Percentiles rank a stretch among this genome's conserved stretches.
phyloP scores from a whole-genome alignment of 1,140 invertebrate species.

The Anastrepha ludens region DNA sequence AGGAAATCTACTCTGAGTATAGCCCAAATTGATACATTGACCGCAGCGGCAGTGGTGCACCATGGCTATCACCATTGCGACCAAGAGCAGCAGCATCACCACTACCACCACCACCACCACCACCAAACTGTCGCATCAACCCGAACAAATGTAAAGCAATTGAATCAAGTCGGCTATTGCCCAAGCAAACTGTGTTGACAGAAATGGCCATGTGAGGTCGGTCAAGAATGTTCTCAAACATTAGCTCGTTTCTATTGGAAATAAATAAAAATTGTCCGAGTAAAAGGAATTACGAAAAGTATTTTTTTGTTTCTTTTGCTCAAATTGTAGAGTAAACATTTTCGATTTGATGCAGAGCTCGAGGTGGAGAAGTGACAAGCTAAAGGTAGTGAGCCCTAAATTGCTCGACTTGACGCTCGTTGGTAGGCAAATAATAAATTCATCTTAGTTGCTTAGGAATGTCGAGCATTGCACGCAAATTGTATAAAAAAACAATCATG shows the following conservation, averaged over 20 bases:
- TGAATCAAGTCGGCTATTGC: background rate
- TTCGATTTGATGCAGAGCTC: background rate
- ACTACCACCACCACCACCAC: no score
- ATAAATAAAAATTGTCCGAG: background rate
- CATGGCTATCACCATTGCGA: background rate
- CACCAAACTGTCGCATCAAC: background rate
- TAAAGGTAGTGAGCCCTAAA: background rate
- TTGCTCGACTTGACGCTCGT: background rate
- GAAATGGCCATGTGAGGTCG: slow-evolving; percentile 33
- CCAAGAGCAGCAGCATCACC: no score
- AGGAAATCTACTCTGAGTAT: slow-evolving; percentile 19
- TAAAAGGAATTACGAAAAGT: background rate
- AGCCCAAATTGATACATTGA: slow-evolving; percentile 36
- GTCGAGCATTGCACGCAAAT: no score
- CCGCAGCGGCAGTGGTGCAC: background rate
- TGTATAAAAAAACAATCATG: no score
- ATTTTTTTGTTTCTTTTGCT: background rate
- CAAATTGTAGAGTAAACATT: slow-evolving; percentile 24
- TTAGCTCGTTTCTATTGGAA: background rate
- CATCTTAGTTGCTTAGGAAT: background rate
- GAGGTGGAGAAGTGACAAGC: background rate
- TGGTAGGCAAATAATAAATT: background rate
- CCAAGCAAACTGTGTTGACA: slow-evolving; percentile 33
- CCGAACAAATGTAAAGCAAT: slow-evolving; percentile 23
- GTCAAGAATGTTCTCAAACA: slow-evolving; percentile 31